Percentiles rank a stretch among this genome's conserved stretches.
These are phyloP conservation scores for Catocala nupta DNA, from an alignment of 2,888 invertebrate species.

Conservation along the genomic window DNA sequence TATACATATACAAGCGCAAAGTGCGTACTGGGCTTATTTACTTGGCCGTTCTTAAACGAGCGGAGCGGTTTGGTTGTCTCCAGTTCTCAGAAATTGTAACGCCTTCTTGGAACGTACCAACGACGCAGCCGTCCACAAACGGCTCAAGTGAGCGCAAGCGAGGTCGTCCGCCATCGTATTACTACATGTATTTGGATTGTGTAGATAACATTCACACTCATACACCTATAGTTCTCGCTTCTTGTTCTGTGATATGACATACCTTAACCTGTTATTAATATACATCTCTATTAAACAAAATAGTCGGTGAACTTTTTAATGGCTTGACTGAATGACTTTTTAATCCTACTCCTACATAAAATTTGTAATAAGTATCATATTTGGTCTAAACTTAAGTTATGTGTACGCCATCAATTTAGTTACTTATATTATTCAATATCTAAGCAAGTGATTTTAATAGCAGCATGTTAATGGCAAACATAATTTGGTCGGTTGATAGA, in stretches of 20 bases:
- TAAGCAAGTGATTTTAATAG: background rate
- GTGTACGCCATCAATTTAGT: background rate
- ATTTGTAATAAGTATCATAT: too few species aligned
- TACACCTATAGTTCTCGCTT: conserved; percentile 53
- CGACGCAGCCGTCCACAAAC: conserved; percentile 77
- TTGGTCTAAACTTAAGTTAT: background rate
- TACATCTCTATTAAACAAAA: background rate
- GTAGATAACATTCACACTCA: conserved; percentile 67
- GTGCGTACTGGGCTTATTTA: conserved; percentile 80
- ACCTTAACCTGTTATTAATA: conserved; percentile 39
- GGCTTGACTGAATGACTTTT: too few species aligned
- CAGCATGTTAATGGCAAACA: conserved; percentile 21
- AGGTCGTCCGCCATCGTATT: conserved; percentile 78
- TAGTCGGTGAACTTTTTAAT: background rate
- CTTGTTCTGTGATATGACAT: conserved; percentile 48
- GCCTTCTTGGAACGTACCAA: conserved; percentile 85
- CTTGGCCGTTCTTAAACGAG: conserved; percentile 75
- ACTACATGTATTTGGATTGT: conserved; percentile 67
- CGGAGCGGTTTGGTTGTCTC: conserved; percentile 81
- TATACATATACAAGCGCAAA: conserved; percentile 61
- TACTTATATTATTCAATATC: background rate
- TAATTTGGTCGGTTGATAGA: conserved; percentile 27
- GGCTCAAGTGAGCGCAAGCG: conserved; percentile 80
- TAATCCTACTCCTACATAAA: too few species aligned
- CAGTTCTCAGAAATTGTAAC: conserved; percentile 86